Evolutionary conservation across 2,888 invertebrate species (phyloP).

Genomic region (Nyleta sp.): DNA sequence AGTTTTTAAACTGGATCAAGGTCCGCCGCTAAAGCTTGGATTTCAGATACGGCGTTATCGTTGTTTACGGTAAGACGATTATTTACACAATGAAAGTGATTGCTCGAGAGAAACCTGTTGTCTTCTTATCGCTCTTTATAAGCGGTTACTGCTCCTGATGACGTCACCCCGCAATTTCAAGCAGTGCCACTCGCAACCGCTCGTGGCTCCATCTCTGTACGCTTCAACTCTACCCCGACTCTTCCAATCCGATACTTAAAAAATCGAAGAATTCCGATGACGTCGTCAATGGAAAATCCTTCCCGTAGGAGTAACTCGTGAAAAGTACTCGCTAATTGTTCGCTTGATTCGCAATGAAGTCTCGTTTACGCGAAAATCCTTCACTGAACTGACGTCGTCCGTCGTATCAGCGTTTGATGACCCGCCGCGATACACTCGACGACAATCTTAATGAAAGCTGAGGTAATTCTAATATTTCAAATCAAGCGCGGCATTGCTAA

Average conservation of each 20-base stretch:
- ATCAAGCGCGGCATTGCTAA: constrained; percentile 25
- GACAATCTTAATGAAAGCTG: constrained; percentile 57
- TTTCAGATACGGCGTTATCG: constrained; percentile 35
- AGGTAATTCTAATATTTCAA: constrained; percentile 53
- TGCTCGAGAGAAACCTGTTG: constrained; percentile 18
- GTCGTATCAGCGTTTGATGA: constrained; percentile 66
- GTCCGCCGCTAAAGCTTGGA: constrained; percentile 7
- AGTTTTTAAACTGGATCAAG: constrained; percentile 53
- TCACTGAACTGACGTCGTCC: constrained; percentile 10
- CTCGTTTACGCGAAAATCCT: constrained; percentile 32
- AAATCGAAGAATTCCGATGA: no score
- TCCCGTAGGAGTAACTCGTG: neutral
- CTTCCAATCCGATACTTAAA: no score
- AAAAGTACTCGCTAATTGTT: neutral
- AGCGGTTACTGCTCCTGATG: constrained; percentile 51
- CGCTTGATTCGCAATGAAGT: constrained; percentile 18
- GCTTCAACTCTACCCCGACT: neutral
- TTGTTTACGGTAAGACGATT: constrained; percentile 40
- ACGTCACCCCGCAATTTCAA: constrained; percentile 20
- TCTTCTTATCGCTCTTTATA: constrained; percentile 45
- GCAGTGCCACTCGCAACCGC: neutral
- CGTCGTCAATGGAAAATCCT: neutral
- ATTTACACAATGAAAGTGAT: constrained; percentile 48
- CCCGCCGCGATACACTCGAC: constrained; percentile 67
- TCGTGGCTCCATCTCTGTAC: constrained; percentile 2